phyloP scores from a whole-genome alignment of 1,140 invertebrate genomes.

The Agrilus planipennis region DNA sequence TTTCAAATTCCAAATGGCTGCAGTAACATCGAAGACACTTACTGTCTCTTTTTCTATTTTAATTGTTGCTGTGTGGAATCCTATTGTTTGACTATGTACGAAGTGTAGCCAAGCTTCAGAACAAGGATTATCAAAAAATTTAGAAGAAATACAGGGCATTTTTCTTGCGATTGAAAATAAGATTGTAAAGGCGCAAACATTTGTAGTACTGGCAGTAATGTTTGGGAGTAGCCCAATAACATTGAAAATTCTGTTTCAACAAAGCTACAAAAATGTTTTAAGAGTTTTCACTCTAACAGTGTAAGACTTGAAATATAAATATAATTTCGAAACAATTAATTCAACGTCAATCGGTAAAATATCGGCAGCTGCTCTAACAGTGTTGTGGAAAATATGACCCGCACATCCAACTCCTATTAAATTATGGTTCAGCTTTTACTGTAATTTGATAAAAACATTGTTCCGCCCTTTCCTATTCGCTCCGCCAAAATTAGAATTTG shows the following conservation, averaged over 20 bases:
- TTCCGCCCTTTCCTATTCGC: constrained; percentile 14
- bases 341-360: constrained; percentile 20
- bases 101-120: too few relatives aligned
- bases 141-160: too few relatives aligned
- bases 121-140: too few relatives aligned
- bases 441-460: constrained; percentile 20
- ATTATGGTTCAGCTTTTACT: constrained; percentile 11
- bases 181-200: too few relatives aligned
- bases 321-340: constrained; percentile 21
- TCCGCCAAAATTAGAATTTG: constrained; percentile 26
- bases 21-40: too few relatives aligned
- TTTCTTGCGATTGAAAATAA: too few relatives aligned
- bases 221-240: constrained; percentile 13
- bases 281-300: constrained; percentile 19
- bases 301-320: constrained; percentile 25
- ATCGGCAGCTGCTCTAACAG: constrained; percentile 16
- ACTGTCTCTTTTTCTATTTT: too few relatives aligned
- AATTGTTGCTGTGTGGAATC: too few relatives aligned
- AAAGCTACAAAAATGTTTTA: constrained; percentile 22
- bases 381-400: constrained; percentile 24
- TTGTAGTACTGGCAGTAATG: too few relatives aligned
- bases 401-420: constrained; percentile 18
- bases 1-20: too few relatives aligned
- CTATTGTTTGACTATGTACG: too few relatives aligned
- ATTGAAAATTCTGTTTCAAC: constrained; percentile 16